A percentile compares a stretch with the other conserved stretches of the same genome.
These are phyloP conservation scores for Perognathus longimembris DNA, from an alignment of 2,113 vertebrate species.

Conservation along the genomic window DNA sequence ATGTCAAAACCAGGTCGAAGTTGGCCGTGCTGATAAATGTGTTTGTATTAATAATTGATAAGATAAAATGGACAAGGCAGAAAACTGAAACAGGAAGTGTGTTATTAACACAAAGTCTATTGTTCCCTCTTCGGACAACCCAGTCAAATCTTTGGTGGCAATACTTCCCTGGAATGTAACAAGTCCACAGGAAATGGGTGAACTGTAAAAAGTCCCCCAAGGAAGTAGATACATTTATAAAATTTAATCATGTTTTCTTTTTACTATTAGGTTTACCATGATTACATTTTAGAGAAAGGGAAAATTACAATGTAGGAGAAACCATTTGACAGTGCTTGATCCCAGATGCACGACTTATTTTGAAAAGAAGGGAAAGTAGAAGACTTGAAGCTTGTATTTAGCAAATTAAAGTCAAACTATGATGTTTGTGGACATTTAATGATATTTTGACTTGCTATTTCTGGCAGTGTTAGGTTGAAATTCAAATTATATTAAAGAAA, in stretches of 20 bases:
- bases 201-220: neutral
- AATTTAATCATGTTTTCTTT: constrained; percentile 22
- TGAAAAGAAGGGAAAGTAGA: neutral
- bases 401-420: neutral
- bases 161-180: neutral
- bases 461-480: neutral
- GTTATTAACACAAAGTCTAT: neutral
- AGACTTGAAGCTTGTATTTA: neutral
- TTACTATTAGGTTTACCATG: constrained; percentile 24
- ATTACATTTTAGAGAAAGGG: neutral
- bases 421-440: neutral
- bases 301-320: neutral
- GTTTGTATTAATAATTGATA: constrained; percentile 18
- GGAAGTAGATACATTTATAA: neutral
- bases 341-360: neutral
- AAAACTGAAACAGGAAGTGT: neutral
- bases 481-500: neutral
- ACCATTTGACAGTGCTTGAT: neutral
- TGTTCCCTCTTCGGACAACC: neutral
- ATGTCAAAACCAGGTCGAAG: constrained; percentile 3
- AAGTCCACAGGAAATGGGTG: too few relatives aligned
- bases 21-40: neutral
- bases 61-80: neutral
- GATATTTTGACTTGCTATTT: neutral
- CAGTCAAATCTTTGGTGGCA: neutral